Evolutionary conservation across 1,140 invertebrate genomes (phyloP).

Genomic region (Drosophila lacteicornis): DNA sequence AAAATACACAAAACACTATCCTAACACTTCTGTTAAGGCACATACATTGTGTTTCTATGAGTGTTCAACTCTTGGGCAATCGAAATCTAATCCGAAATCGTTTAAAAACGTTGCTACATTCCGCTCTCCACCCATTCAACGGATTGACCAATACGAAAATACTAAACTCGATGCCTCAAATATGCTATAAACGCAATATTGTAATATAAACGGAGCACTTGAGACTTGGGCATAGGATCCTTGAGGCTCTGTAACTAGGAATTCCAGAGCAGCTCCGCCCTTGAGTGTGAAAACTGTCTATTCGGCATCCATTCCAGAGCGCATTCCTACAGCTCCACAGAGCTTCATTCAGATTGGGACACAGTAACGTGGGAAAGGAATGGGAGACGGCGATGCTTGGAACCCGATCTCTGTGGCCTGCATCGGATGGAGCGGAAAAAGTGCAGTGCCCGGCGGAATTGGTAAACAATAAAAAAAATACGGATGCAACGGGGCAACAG

Average conservation of each 20-base stretch:
- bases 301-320: slow-evolving; percentile 20
- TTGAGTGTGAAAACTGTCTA: slow-evolving; percentile 20
- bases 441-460: slow-evolving; percentile 22
- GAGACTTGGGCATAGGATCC: slow-evolving; percentile 1
- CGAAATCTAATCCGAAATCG: slow-evolving; percentile 42
- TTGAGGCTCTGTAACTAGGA: background rate
- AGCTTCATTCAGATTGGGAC: background rate
- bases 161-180: background rate
- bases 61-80: background rate
- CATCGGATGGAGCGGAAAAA: slow-evolving; percentile 22
- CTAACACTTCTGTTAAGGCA: background rate
- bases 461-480: slow-evolving; percentile 28
- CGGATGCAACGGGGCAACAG: slow-evolving; percentile 47
- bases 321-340: slow-evolving; percentile 26
- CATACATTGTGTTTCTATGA: too few relatives aligned
- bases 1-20: too few relatives aligned
- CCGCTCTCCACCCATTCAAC: background rate
- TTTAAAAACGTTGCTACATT: slow-evolving; percentile 22
- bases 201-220: slow-evolving; percentile 19
- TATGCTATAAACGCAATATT: slow-evolving; percentile 7
- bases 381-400: slow-evolving; percentile 2
- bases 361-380: slow-evolving; percentile 36
- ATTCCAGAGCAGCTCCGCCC: background rate
- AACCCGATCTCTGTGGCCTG: slow-evolving; percentile 20
- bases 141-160: slow-evolving; percentile 10